Base-by-base conservation (phyloP, 2,888 invertebrate genomes). In the Amaurobius ferox region DNA sequence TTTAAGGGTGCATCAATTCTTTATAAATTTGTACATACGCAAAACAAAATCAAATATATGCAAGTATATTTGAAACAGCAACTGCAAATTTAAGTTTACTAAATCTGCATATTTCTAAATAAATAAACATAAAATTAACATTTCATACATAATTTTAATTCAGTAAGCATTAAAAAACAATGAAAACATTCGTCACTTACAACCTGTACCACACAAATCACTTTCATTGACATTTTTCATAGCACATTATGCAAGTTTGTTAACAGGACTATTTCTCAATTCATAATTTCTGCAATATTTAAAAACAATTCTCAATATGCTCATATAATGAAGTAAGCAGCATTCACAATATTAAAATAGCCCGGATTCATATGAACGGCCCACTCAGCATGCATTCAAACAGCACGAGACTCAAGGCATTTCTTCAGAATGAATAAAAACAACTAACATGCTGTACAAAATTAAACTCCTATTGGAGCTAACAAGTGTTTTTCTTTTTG, bases 381-480 rank as follows among this genome's bases (percentile, higher is more conserved):
- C 66, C 66, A 48, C 19, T 35, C 62, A 71, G 40, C 64, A 61
- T 79, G 70, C 78, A 71, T 72, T 48, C 64, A 72, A 71, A 30
- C 35, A 40, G 23, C 30, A 79, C 32, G 64, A 79, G 76, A 48
- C 30, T 74, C 76, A 76, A 76, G 70, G 78, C 70, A 62, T 35
- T 78, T 32, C 48, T 48, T 76, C 44, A 66, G 64, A 79, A 79
- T 72, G 71, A 71, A 71, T 79, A 72, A 79, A 79, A 79, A 77
- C 77, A 78, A 64, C 72, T 72, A 72, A 81, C 68, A 81, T 68
- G 74, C 74, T 81, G 74, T 81, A 81, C 81, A 81, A 81, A 70
- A 72, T 81, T 81, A 70, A 61, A 61, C 70, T 70, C 74, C 76
- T 68, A 64, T 39, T 61, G 74, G 81, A 76, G 81, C 74, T 74